Evolutionary conservation across 1,140 invertebrate genomes (phyloP), one percentile per base, ranked within the genome.

Genomic region (Sinonovacula constricta): DNA sequence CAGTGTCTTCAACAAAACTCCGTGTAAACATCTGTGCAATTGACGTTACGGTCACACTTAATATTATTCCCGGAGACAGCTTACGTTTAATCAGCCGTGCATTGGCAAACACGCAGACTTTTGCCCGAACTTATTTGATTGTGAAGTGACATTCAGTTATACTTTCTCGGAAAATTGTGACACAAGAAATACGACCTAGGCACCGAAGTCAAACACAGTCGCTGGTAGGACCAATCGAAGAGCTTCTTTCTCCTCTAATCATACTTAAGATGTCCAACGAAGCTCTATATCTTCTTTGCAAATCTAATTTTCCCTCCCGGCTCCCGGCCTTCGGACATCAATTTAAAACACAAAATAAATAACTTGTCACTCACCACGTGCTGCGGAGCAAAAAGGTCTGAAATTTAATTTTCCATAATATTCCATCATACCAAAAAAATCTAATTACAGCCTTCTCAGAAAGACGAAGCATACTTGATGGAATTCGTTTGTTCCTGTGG

Each of bases 401-500:
- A 66, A 76, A 76, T 76, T 76, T 67, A 76, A 76, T 76, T 76
- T 76, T 76, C 72, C 62, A 67, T 66, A 76, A 76, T 76, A 76
- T 76, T 76, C 72, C 72, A 76, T 76, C 72, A 76, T 76, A 66
- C 63, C 62, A 53, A 65, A 67, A 59, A 76, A 76, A 76, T 76
- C 62, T 67, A 76, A 76, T 76, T 76, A 76, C 62, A 28, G 18
- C n/a, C 33, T 59, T 30, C 15, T 53, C 62, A 51, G 63, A 24
- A 49, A 62, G 63, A 26, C 3, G 51, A 39, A 34, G 63, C 31
- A 76, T 57, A 36, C 45, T 65, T 67, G 62, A 33, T 65, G 72
- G 63, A 66, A 59, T 76, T 76, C 62, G 62, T 76, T 65, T 67
- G 60, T 65, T 75, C 63, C 53, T 65, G 24, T 57, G 65, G 72